Evolutionary conservation across 2,888 invertebrate species (phyloP).

Genomic region (Andricus quercusramuli): DNA sequence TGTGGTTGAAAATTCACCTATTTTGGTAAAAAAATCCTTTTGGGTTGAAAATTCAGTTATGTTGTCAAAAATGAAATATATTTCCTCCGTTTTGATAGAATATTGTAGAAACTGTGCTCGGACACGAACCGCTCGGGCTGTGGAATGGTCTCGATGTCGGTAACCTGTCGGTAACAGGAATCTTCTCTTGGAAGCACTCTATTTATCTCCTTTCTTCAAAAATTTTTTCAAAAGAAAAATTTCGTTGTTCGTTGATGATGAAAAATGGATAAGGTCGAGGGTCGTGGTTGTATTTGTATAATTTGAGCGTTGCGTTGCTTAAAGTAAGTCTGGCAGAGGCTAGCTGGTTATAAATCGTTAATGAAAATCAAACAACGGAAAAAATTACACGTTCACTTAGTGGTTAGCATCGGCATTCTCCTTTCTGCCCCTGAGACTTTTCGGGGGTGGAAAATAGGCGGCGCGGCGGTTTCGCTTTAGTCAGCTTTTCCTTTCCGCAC

Average conservation of each 20-base stretch:
- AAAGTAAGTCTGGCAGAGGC: slow-evolving; percentile 51
- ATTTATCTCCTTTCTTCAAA: too few relatives aligned
- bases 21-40: too few relatives aligned
- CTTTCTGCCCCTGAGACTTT: slow-evolving; percentile 70
- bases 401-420: slow-evolving; percentile 65
- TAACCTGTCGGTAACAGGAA: too few relatives aligned
- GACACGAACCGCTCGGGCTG: too few relatives aligned
- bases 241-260: background rate
- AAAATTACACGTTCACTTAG: slow-evolving; percentile 75
- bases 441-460: slow-evolving; percentile 62
- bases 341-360: slow-evolving; percentile 74
- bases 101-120: too few relatives aligned
- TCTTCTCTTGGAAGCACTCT: too few relatives aligned
- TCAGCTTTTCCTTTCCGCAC: slow-evolving; percentile 71
- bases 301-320: slow-evolving; percentile 4
- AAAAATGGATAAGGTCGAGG: slow-evolving; percentile 49
- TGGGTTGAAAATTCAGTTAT: too few relatives aligned
- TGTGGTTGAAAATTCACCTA: too few relatives aligned
- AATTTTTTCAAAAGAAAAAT: too few relatives aligned
- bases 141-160: too few relatives aligned
- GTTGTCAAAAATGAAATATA: too few relatives aligned
- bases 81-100: too few relatives aligned
- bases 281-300: slow-evolving; percentile 61
- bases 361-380: slow-evolving; percentile 78
- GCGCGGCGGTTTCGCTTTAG: slow-evolving; percentile 66